Evolutionary conservation across 2,797 vertebrate species (phyloP).

Genomic region (Rousettus madagascariensis): DNA sequence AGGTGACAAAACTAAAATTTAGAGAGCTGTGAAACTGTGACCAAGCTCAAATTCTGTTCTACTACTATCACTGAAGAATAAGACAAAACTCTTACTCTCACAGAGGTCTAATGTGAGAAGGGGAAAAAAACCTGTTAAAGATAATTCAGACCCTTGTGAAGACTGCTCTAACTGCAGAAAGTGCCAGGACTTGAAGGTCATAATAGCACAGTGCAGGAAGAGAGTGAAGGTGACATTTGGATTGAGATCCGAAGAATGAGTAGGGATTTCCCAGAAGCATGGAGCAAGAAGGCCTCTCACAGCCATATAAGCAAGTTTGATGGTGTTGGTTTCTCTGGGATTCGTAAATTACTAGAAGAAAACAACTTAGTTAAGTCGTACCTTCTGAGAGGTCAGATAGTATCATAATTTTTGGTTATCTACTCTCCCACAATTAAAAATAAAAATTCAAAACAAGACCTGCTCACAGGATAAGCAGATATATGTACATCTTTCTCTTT

Average conservation of each 20-base stretch:
- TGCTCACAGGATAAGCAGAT: background rate
- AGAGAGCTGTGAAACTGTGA: background rate
- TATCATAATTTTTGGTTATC: background rate
- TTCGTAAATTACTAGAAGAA: background rate
- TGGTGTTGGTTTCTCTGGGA: background rate
- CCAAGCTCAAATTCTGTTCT: background rate
- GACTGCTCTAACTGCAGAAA: background rate
- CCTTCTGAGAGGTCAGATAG: background rate
- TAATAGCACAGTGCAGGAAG: background rate
- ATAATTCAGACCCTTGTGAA: background rate
- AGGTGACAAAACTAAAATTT: background rate
- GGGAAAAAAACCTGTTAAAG: background rate
- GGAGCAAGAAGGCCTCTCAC: background rate
- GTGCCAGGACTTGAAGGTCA: background rate
- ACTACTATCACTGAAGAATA: background rate
- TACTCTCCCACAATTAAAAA: background rate
- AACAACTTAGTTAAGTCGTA: background rate
- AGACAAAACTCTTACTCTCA: background rate
- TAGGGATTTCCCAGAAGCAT: background rate
- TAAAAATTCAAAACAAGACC: background rate
- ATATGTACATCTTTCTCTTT: background rate
- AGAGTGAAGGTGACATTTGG: background rate
- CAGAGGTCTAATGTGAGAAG: background rate
- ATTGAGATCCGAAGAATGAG: background rate
- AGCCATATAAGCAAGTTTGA: accelerated